phyloP scores from a whole-genome alignment of 2,888 invertebrate species.

The Homarus gammarus region DNA sequence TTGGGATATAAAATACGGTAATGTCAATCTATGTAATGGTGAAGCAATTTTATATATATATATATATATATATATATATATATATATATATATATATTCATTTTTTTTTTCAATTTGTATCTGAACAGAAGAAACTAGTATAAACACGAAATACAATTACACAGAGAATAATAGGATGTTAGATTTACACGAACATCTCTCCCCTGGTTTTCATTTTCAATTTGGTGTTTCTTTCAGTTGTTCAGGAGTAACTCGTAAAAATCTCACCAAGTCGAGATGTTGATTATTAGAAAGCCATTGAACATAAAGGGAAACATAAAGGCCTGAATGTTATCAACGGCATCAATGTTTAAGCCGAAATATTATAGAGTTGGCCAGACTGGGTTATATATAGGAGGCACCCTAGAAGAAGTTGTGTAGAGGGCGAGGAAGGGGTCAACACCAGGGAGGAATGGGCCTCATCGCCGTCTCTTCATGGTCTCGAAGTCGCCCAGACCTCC shows the following conservation, averaged over 20 bases:
- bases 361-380: background rate
- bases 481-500: constrained; percentile 78
- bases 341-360: background rate
- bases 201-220: background rate
- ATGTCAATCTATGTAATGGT: no score
- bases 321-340: background rate
- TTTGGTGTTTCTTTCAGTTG: background rate
- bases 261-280: background rate
- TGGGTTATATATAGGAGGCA: background rate
- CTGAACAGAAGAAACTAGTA: no score
- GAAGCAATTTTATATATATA: no score
- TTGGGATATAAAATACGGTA: no score
- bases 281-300: background rate
- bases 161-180: background rate
- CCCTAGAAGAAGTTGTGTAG: background rate
- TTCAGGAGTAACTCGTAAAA: background rate
- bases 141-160: no score
- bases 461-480: constrained; percentile 77
- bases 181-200: background rate
- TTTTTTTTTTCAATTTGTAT: no score
- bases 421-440: background rate
- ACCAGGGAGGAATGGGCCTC: constrained; percentile 13
- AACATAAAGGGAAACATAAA: background rate
- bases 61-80: no score
- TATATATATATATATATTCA: no score